Conservation (phyloP, 2,113 vertebrate species). For the Sceloporus undulatus region DNA sequence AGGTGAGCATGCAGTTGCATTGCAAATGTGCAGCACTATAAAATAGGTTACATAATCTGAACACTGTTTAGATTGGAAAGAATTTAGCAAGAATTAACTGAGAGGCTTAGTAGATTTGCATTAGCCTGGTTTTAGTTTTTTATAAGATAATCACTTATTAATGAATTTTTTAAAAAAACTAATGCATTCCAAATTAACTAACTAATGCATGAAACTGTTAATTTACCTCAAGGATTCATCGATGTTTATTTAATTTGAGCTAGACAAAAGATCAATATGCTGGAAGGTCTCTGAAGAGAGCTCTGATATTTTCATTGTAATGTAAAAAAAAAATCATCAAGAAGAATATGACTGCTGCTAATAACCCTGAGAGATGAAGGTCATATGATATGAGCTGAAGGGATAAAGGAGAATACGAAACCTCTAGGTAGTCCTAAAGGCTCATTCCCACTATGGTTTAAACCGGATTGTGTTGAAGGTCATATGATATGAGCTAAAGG, state of each 20-base stretch:
- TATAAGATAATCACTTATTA: slow-evolving; percentile 8
- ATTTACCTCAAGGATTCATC: slow-evolving; percentile 12
- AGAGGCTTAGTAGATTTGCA: background rate
- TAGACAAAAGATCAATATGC: slow-evolving; percentile 3
- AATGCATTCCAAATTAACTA: slow-evolving; percentile 4
- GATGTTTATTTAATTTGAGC: slow-evolving; percentile 12
- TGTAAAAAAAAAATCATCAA: background rate
- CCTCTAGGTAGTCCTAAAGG: background rate
- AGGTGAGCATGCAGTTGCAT: background rate
- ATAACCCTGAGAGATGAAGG: slow-evolving; percentile 18
- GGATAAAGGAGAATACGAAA: background rate
- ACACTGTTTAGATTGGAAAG: background rate
- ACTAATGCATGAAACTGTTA: background rate
- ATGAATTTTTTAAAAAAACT: background rate
- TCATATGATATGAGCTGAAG: slow-evolving; percentile 9
- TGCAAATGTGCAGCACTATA: slow-evolving; percentile 2
- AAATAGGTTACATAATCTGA: background rate
- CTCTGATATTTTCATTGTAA: slow-evolving; percentile 13
- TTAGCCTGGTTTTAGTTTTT: slow-evolving; percentile 26
- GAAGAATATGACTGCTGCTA: background rate
- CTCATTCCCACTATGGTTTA: too few species aligned
- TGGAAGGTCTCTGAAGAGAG: slow-evolving; percentile 12
- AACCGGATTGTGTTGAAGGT: too few species aligned
- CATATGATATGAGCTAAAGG: too few species aligned
- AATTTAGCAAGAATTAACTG: background rate